Evolutionary conservation across 2,888 invertebrate genomes (phyloP), one percentile per base, ranked within the genome.

Genomic region (Autographa pulchrina): DNA sequence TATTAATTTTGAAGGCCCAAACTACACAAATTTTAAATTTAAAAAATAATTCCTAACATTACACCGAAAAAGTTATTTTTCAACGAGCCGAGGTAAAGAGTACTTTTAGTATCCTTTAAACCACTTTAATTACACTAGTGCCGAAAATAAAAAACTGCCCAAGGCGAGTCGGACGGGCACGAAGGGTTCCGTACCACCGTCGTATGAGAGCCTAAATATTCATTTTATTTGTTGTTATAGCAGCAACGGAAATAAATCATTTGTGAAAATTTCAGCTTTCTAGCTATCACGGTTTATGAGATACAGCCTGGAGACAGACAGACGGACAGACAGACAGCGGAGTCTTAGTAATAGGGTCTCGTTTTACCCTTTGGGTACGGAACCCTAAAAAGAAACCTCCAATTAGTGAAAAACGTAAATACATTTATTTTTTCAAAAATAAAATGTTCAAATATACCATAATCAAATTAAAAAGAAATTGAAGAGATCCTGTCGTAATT

Each of bases 381-480:
- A n/a, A n/a, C n/a, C n/a, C n/a, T n/a, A n/a, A n/a, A 38, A 18
- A 18, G 38, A 38, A 18, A 38, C 18, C 18, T 59, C 48, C 32
- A 67, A 74, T 70, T 70, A 70, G 41, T 32, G 25, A n/a, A n/a
- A 41, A 69, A 77, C 41, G 56, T 73, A 77, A 77, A 77, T 48
- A 77, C 59, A 31, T 25, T 67, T 77, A 67, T 74, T 73, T 31
- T 0, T 16, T 18, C 48, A 0, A 54, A 69, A 76, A 70, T 74
- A 74, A 65, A 71, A 77, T 38, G 8, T 38, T 38, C 70, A 54
- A 62, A 43, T 32, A 41, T 52, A 60, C 71, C 65, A 38, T 63
- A 68, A 75, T 72, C 38, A 78, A 81, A 80, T 80, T 81, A 77
- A 78, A 78, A 74, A 69, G 61, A 60, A 71, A 77, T 77, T 72